A percentile compares a stretch with the other conserved stretches of the same genome.
Evolutionary conservation across 2,888 invertebrate species (phyloP).

Genomic region (Melieria crassipennis): DNA sequence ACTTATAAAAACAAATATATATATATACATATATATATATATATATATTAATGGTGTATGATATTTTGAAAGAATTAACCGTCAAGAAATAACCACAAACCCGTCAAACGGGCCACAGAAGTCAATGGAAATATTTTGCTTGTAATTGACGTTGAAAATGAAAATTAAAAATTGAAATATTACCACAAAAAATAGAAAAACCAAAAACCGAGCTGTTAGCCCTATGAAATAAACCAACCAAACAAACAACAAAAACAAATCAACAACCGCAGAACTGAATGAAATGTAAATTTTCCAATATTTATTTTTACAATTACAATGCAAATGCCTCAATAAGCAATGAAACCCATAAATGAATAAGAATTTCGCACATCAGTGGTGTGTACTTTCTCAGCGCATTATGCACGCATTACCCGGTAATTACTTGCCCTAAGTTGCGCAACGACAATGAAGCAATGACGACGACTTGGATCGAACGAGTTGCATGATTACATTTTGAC

Average conservation of each 20-base stretch:
- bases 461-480: no score
- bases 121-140: constrained; percentile 21
- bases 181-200: constrained; percentile 3
- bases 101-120: background rate
- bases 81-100: background rate
- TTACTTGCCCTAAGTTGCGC: no score
- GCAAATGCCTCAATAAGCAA: constrained; percentile 33
- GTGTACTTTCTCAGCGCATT: no score
- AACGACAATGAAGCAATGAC: no score
- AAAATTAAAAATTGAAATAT: background rate
- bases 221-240: constrained; percentile 5
- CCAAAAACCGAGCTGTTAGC: background rate
- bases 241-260: constrained; percentile 8
- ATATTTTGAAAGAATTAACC: constrained; percentile 3
- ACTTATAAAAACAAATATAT: constrained; percentile 24
- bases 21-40: constrained; percentile 22
- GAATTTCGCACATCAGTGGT: no score
- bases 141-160: constrained; percentile 26
- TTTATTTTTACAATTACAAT: constrained; percentile 32
- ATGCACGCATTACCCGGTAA: no score
- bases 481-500: no score
- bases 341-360: constrained; percentile 28
- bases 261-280: background rate
- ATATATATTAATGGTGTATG: constrained; percentile 28
- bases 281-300: constrained; percentile 24